phyloP scores from a whole-genome alignment of 2,113 vertebrate species.

The Sus scrofa region DNA sequence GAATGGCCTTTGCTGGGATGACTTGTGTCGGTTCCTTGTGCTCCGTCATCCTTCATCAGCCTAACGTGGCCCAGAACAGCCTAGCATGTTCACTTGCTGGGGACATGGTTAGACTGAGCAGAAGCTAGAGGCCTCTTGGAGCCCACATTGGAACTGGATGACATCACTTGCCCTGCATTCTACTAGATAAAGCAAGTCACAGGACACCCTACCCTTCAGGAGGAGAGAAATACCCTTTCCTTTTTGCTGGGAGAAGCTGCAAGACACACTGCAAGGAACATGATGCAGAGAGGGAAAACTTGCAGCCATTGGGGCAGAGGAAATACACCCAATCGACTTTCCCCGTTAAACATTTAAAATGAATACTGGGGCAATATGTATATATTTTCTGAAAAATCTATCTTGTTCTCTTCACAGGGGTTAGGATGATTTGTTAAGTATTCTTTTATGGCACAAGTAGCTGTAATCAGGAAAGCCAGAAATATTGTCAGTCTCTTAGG shows the following conservation, averaged over 20 bases:
- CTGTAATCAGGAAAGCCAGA: not conserved
- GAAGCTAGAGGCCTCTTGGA: not conserved
- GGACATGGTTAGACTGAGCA: not conserved
- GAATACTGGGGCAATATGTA: not conserved
- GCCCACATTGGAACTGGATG: not conserved
- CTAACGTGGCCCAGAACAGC: not conserved
- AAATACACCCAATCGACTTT: not conserved
- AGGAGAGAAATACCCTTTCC: not conserved
- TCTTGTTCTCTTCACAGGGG: not conserved
- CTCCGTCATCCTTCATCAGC: not conserved
- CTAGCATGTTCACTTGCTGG: not conserved
- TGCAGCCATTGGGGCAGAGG: not conserved
- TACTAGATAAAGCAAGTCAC: not conserved
- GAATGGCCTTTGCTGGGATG: not conserved
- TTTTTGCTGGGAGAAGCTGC: not conserved
- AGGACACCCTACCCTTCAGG: not conserved
- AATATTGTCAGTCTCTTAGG: slow-evolving; percentile 57
- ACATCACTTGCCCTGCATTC: not conserved
- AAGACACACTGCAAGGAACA: not conserved
- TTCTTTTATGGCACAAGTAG: slow-evolving; percentile 8
- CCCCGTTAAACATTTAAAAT: not conserved
- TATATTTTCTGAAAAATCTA: slow-evolving; percentile 21
- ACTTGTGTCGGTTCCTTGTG: not conserved
- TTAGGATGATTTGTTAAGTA: not conserved
- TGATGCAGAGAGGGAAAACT: not conserved